A percentile compares a stretch with the other conserved stretches of the same genome.
These are phyloP conservation scores for Temnothorax longispinosus DNA, from an alignment of 1,140 invertebrate species.

Conservation along the genomic window DNA sequence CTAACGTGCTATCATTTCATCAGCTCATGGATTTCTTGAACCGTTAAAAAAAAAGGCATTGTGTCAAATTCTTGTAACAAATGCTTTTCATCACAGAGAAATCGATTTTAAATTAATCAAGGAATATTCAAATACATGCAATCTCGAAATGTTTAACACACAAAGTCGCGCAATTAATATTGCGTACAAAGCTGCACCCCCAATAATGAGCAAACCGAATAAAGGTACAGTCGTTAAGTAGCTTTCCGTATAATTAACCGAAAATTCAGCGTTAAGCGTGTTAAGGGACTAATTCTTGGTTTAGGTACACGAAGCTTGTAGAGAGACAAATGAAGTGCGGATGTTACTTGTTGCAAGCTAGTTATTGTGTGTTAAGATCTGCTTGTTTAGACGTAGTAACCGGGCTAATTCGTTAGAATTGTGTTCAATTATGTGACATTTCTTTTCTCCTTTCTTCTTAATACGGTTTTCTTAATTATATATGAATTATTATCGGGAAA, in stretches of 20 bases:
- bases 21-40: not conserved
- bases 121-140: not conserved
- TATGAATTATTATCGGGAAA: not conserved
- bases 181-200: not conserved
- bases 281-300: conserved; percentile 49
- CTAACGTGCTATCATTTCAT: not conserved
- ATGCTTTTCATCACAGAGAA: not conserved
- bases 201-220: not conserved
- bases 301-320: conserved; percentile 15
- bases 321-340: conserved; percentile 54
- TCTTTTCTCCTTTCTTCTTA: not conserved
- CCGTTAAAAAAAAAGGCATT: not conserved
- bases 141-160: not conserved
- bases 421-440: not conserved
- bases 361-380: not conserved
- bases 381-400: not conserved
- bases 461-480: not conserved
- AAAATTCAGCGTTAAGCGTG: conserved; percentile 25
- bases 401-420: not conserved
- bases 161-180: not conserved
- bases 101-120: not conserved
- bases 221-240: conserved; percentile 31
- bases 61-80: not conserved
- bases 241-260: conserved; percentile 27
- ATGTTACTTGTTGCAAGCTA: conserved; percentile 39